phyloP scores from a whole-genome alignment of 2,888 invertebrate species.

The Rapana venosa region DNA sequence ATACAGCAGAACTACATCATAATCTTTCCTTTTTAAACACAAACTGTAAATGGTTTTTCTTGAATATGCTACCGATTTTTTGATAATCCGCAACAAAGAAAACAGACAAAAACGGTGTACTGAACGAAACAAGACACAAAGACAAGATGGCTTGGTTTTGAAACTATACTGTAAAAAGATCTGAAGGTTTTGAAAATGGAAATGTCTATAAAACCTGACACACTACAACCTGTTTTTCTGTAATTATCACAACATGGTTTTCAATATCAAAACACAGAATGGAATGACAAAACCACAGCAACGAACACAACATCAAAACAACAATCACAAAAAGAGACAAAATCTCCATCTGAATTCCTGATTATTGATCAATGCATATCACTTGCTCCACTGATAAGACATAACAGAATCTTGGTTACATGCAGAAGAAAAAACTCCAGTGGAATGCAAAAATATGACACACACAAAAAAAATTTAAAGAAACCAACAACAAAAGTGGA shows the following conservation, averaged over 20 bases:
- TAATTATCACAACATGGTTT: neutral
- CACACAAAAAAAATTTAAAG: neutral
- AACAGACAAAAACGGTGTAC: too few species aligned
- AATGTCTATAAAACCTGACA: too few species aligned
- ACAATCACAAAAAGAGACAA: neutral
- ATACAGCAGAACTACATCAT: too few species aligned
- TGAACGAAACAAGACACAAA: too few species aligned
- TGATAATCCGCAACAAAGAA: too few species aligned
- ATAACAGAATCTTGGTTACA: constrained; percentile 1
- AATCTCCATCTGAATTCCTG: neutral
- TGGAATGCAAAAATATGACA: constrained; percentile 23
- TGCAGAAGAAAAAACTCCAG: neutral
- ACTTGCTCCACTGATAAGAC: neutral
- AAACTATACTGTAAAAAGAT: too few species aligned
- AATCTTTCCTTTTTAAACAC: too few species aligned
- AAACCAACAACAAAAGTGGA: neutral
- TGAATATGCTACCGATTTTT: too few species aligned
- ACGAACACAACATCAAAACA: neutral
- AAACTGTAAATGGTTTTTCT: too few species aligned
- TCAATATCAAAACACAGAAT: neutral
- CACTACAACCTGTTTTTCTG: too few species aligned
- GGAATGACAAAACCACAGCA: neutral
- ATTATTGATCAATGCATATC: neutral
- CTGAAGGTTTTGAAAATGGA: too few species aligned
- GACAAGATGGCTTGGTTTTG: too few species aligned